Base-by-base conservation (phyloP, 1,140 invertebrate species). In the Daktulosphaira vitifoliae region DNA sequence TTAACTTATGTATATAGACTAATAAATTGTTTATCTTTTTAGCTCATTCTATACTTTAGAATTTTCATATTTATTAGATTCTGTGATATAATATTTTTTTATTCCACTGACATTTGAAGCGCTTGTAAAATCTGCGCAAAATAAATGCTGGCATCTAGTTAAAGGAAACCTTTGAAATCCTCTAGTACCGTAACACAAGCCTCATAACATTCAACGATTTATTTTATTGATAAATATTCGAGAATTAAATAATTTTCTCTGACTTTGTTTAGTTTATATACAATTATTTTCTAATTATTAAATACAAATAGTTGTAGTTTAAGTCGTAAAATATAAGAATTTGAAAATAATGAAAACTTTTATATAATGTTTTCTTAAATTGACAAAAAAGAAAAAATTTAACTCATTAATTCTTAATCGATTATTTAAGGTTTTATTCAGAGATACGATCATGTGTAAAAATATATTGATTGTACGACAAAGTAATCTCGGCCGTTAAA, bases 21-120 rank as follows among this genome's bases (percentile, higher is more conserved):
- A 39, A 52, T 52, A 16, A 51, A 16, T 56, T 7, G 37, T 37
- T 38, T 6, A n/a, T 70, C 70, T 70, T 76, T 79, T 48, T 76
- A 88, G 85, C 72, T 89, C 29, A 84, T 85, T 42, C 78, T 88
- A 65, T 90, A 87, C 75, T 81, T 87, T 64, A 88, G 88, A 7
- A 89, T 88, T 68, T 77, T 86, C 4, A 85, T 89, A n/a, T n/a
- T n/a, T n/a, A n/a, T n/a, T n/a, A 6, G 79, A 86, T 20, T 85
- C 88, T 1, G 90, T 89, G 71, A 69, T 86, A 22, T 72, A 82
- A n/a, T 86, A 87, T 1, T 89, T 90, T 71, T 78, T 82, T 67
- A 82, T 90, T 65, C 90, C 88, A 3, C 74, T 89, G 39, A 78
- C 82, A 7, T 83, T 90, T 68, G 88, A 90, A 73, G 86, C 88